Base-by-base conservation (phyloP, 53 echinoderm and acorn worm genomes). In the Crossaster papposus region DNA sequence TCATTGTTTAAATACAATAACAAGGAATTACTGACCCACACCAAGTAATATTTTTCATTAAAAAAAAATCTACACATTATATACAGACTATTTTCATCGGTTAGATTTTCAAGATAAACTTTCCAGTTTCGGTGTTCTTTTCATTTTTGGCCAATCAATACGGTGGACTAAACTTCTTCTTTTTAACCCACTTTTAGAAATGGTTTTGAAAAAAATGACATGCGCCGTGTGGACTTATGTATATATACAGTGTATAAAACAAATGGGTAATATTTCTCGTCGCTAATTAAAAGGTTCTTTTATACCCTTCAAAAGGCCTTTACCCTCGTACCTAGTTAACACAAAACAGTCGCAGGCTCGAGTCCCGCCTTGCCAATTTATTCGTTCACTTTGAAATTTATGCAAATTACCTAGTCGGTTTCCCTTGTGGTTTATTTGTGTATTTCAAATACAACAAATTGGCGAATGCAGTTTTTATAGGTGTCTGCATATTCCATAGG, bases 31-130 rank as follows among this genome's bases (percentile, higher is more conserved):
- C 74, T 14, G 35, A 35, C 74, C 74, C 74, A 74, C 36, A 74
- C 74, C 74, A 35, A 74, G 74, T 36, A 74, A 20, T 8, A 20
- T 8, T 58, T 1, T 58, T 8, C 3, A 18, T 18, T 5, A 58
- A 32, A 51, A 81, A 63, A 81, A 58, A 64, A 81, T 81, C 81
- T 81, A 81, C 81, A 81, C 81, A 20, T 55, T 81, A 81, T 81
- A 81, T 81, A 81, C 36, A 81, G 63, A 81, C 81, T 53, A 26
- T 28, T 52, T 51, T 58, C 22, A 17, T 20, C 28, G 68, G 68
- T 68, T n/a, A 68, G 28, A 68, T 68, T 68, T 68, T 4, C 68
- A 20, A 11, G 68, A n/a, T n/a, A n/a, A 68, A n/a, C 17, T 4
- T 26, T 26, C 22, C 2, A 15, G 26, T 36, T 17, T 14, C 55